Evolutionary conservation across 2,797 vertebrate genomes (phyloP), one percentile per base, ranked within the genome.

Genomic region (Anguilla pacifica): DNA sequence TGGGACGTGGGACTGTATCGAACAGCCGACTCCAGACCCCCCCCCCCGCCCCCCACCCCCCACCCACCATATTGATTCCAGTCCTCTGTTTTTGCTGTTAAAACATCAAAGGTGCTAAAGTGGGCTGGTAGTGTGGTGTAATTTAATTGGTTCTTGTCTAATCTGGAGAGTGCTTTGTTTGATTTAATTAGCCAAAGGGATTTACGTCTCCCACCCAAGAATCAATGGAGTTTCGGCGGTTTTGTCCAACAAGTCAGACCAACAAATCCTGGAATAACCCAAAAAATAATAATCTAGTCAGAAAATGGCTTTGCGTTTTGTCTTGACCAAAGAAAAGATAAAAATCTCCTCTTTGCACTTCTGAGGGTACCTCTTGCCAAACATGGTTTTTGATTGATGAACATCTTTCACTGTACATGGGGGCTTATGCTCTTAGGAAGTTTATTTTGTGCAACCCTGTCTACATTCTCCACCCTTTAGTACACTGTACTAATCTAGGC

Each of bases 71-170:
- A 87, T 87, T 19, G 55, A 70, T 87, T 83, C 35, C 43, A 83
- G 39, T 87, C 81, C 22, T 51, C 4, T 9, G 43, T 31, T 72
- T 74, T 85, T 59, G 46, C 87, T 88, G 83, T 90, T 86, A 57
- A 90, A 89, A 88, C 86, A 77, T 64, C 72, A 51, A 88, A 46
- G 28, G 85, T 87, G 84, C 74, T 51, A 85, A n/a, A 86, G 79
- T 82, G 31, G 83, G 87, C 88, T 89, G 83, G 83, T 87, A 87
- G 88, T 79, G 53, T 19, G 72, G 53, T 64, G 77, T 90, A 90
- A 91, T 94, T 91, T 93, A 93, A 95, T 95, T 93, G 92, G 92
- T 90, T 93, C 93, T 91, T 89, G 88, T 90, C 92, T 94, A 91
- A 94, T 94, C 89, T 94, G 91, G 89, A 91, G 89, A 92, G 87